phyloP scores from a whole-genome alignment of 1,140 invertebrate genomes.

The Acromyrmex charruanus region DNA sequence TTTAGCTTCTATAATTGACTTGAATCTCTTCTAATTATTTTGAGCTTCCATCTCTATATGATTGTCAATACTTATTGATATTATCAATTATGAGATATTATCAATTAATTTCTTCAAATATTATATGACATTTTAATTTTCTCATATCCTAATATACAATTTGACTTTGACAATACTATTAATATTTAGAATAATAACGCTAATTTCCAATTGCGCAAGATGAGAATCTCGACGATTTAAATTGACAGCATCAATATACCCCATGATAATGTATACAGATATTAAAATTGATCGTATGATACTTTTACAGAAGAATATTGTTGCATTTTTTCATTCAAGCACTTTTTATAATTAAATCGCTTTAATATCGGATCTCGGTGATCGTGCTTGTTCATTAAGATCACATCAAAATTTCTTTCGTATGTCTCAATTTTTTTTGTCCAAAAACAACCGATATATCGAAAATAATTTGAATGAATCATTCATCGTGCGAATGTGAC shows the following conservation, averaged over 20 bases:
- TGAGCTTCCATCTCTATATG: not conserved
- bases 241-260: not conserved
- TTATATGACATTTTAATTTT: not conserved
- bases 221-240: not conserved
- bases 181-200: not conserved
- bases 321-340: conserved; percentile 7
- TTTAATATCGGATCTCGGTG: not conserved
- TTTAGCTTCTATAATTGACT: not conserved
- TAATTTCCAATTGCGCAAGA: conserved; percentile 13
- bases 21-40: not conserved
- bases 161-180: not conserved
- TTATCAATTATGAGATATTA: not conserved
- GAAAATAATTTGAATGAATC: not conserved
- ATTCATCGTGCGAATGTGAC: not conserved
- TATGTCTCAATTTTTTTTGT: not conserved
- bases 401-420: not conserved
- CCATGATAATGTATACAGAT: not conserved
- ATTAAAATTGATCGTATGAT: not conserved
- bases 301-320: not conserved
- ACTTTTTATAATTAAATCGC: not conserved
- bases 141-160: not conserved
- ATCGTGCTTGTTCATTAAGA: not conserved
- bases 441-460: not conserved
- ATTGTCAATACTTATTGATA: not conserved
- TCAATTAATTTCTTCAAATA: not conserved